Evolutionary conservation across 2,888 invertebrate species (phyloP), one percentile per base, ranked within the genome.

Genomic region (Pristionchus fissidentatus): DNA sequence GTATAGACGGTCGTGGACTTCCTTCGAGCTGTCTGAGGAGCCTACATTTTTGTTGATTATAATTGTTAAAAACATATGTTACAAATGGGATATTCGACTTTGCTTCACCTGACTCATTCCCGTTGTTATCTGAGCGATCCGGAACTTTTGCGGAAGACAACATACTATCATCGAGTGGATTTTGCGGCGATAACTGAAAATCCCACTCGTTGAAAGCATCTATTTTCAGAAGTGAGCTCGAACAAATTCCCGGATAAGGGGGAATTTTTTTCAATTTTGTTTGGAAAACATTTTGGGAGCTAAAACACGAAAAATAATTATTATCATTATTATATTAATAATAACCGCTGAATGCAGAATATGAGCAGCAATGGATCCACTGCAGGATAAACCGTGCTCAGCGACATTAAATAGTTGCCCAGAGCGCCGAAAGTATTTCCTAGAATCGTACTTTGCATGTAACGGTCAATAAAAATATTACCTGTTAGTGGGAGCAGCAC

Each of bases 351-450:
- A 1, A 77, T 19, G 26, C 75, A 77, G 3, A 77, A 3, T 22
- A 77, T 77, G 19, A 77, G n/a, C 0, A 77, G 49, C 29, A 46
- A 8, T 0, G 75, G 75, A 77, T 77, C 75, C 10, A 77, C 32
- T 7, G 75, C 75, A 5, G 75, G 75, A 49, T 77, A 77, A 4
- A 77, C 32, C 0, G 75, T 46, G 26, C 29, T 35, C 13, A 49
- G 22, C 29, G 75, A 46, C 75, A 77, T 77, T 5, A 77, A 26
- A 35, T 77, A 77, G 19, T 77, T 77, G 7, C 75, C 75, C 29
- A 77, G 75, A 0, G 75, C 49, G 3, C 75, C 75, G 35, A 77
- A 77, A 19, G 32, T 35, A 19, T 1, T 26, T 7, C 75, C 75
- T 77, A n/a, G 49, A 13, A 32, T 1, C n/a, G n/a, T n/a, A n/a